Percentiles rank a stretch among this genome's conserved stretches.
Evolutionary conservation across 2,113 vertebrate species (phyloP).

Genomic region (Amazona vittata): DNA sequence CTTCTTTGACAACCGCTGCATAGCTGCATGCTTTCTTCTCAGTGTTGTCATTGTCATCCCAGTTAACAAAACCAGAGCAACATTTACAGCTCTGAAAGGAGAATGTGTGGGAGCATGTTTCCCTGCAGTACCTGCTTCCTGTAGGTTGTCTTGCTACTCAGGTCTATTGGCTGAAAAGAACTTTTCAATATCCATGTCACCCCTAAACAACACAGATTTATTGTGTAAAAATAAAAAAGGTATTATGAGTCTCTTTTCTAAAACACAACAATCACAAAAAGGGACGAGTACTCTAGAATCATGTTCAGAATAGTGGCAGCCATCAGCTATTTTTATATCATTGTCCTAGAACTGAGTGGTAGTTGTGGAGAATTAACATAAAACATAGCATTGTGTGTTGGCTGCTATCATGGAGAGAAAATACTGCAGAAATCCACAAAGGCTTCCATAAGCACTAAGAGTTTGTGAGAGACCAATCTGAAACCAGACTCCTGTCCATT

Average conservation of each 20-base stretch:
- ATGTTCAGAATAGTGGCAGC: background rate
- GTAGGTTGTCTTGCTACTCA: background rate
- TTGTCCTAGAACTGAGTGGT: background rate
- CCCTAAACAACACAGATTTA: background rate
- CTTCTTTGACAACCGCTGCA: background rate
- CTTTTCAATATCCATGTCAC: background rate
- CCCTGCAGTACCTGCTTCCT: background rate
- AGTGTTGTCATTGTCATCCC: background rate
- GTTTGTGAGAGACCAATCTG: background rate
- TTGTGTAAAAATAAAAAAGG: background rate
- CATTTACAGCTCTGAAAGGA: background rate
- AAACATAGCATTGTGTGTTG: background rate
- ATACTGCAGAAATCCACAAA: background rate
- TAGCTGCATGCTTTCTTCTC: background rate
- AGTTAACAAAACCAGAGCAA: background rate
- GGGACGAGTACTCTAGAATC: background rate
- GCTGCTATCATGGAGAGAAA: background rate
- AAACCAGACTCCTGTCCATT: background rate
- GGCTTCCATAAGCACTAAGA: background rate
- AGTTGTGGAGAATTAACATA: background rate
- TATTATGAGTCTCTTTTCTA: background rate
- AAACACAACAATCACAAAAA: background rate
- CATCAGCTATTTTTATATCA: background rate
- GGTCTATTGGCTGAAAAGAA: background rate
- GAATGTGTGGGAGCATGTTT: background rate